phyloP scores from a whole-genome alignment of 2,113 vertebrate species.

The Arvicanthis niloticus region DNA sequence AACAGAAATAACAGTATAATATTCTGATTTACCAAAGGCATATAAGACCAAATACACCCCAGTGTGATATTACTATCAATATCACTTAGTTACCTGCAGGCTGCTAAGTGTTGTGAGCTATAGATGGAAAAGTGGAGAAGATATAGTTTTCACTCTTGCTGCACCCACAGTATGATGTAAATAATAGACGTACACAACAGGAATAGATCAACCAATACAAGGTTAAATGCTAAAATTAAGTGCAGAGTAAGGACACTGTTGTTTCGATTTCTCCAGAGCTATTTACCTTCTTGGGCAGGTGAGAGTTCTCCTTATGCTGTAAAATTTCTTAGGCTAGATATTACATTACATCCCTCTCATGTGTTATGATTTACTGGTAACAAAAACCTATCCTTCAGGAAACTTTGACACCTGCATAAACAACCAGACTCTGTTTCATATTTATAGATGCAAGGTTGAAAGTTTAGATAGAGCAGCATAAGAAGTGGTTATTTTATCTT shows the following conservation, averaged over 20 bases:
- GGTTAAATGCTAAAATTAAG: slow-evolving; percentile 71
- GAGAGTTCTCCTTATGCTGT: slow-evolving; percentile 56
- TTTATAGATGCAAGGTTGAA: slow-evolving; percentile 78
- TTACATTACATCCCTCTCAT: slow-evolving; percentile 67
- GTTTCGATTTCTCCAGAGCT: slow-evolving; percentile 16
- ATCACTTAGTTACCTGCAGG: not conserved
- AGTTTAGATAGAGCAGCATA: slow-evolving; percentile 59
- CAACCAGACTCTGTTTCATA: slow-evolving; percentile 74
- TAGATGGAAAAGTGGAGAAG: not conserved
- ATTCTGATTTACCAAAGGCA: not conserved
- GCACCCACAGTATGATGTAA: slow-evolving; percentile 20
- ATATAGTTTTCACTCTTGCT: slow-evolving; percentile 3
- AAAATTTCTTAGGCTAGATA: slow-evolving; percentile 70
- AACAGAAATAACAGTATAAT: not conserved
- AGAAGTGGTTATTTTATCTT: slow-evolving; percentile 78
- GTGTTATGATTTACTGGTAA: slow-evolving; percentile 76
- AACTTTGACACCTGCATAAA: slow-evolving; percentile 76
- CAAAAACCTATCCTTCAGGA: slow-evolving; percentile 76
- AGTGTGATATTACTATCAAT: not conserved
- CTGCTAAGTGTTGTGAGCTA: slow-evolving; percentile 21
- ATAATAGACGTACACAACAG: slow-evolving; percentile 54
- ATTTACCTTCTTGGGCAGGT: slow-evolving; percentile 65
- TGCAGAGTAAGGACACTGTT: slow-evolving; percentile 42
- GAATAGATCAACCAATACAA: slow-evolving; percentile 75
- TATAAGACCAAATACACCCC: not conserved